A percentile compares a stretch with the other conserved stretches of the same genome.
Conservation (phyloP, 2,888 invertebrate species). For the Sinodicranocentrus sp. region DNA sequence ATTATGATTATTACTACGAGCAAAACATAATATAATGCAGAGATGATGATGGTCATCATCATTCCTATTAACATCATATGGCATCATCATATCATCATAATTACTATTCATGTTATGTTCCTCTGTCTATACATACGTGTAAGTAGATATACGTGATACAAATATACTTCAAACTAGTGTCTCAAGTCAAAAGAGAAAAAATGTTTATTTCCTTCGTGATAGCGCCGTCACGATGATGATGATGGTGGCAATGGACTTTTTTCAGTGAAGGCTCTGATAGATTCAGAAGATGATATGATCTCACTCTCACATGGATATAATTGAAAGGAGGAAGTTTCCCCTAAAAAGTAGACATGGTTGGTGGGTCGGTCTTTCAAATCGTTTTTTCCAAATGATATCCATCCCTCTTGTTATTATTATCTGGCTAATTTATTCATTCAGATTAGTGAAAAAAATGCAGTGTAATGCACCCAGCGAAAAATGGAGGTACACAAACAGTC, state of each 20-base stretch:
- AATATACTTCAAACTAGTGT: not conserved
- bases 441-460: conserved; percentile 40
- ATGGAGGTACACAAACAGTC: not conserved
- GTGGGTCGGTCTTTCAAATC: not conserved
- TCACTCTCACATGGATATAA: not conserved
- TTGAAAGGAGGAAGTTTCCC: not conserved
- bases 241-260: not conserved
- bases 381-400: conserved; percentile 11
- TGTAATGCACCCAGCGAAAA: conserved; percentile 35
- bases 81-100: conserved; percentile 54
- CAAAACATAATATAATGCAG: conserved; percentile 38
- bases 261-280: not conserved
- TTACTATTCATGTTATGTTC: conserved; percentile 45
- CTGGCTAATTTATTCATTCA: conserved; percentile 52
- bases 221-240: too few relatives aligned
- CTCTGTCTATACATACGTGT: conserved; percentile 37
- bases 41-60: conserved; percentile 65
- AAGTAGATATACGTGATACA: conserved; percentile 54
- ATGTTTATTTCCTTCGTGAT: not conserved
- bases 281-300: not conserved
- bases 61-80: conserved; percentile 63
- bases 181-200: too few relatives aligned
- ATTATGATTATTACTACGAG: conserved; percentile 68
- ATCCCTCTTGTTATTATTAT: conserved; percentile 9
- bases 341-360: not conserved